Base-by-base conservation (phyloP, 2,113 vertebrate genomes). In the Chaetodon auriga region DNA sequence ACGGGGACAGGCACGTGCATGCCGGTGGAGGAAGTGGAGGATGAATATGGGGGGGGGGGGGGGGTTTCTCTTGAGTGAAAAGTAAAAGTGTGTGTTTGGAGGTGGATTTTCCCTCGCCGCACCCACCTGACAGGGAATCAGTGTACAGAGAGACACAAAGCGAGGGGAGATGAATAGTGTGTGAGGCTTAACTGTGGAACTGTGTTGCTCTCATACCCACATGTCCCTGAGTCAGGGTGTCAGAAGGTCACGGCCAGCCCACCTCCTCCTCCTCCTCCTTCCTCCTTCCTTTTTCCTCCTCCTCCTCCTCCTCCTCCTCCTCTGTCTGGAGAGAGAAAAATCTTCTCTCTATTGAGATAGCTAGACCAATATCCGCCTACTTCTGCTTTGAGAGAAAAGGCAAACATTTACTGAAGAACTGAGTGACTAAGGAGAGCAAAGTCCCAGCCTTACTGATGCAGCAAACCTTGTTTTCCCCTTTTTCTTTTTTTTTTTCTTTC, bases 331-430 rank as follows among this genome's bases (percentile, higher is more conserved):
- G 76, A 84, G 84, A 89, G 54, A 84, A 83, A 90, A 87, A 70
- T n/a, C 69, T 83, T 85, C 84, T 71, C 85, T 82, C 70, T 38
- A 70, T 66, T 82, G 77, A 92, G 87, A 90, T 80, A 88, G 81
- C 74, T 55, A 85, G 45, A 82, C 73, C 79, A 85, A 93, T 86
- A 87, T 92, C 87, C 81, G 61, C 88, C 90, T 79, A 87, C 90
- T 85, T 84, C 75, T 87, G 75, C 90, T 89, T 71, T 0, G 63
- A 85, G 89, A 89, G 82, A 86, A 81, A 85, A 87, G 80, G 70
- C 83, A 93, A 93, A 94, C 90, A 93, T 93, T 93, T 89, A 89
- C 89, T 30, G 75, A 90, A 74, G 87, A 77, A 60, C 46, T 13
- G 60, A 49, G 51, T 76, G 81, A 88, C 81, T 75, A 75, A 85